Evolutionary conservation across 2,888 invertebrate genomes (phyloP), one percentile per base, ranked within the genome.

Genomic region (Epinotia brunnichana): DNA sequence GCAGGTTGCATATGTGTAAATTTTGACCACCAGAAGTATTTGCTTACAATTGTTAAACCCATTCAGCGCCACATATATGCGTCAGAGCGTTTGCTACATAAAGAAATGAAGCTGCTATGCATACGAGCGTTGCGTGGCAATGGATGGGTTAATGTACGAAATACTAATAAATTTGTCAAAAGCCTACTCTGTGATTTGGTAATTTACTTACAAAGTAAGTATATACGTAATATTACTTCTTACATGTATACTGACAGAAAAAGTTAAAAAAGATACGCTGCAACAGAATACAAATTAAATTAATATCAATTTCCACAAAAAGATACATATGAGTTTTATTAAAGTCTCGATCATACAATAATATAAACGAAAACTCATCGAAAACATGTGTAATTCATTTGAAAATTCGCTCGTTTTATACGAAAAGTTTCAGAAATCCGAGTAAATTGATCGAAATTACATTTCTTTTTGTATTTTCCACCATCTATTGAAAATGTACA

Each of bases 331-430:
- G 11, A 17, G 53, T 63, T 51, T n/a, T n/a, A n/a, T n/a, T 29
- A 35, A 35, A 35, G 51, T 51, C 35, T 64, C 35, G 29, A 64
- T 64, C 13, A 19, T 21, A 54, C 35, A 63, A 35, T 17, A 51
- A 15, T 66, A n/a, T 4, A 66, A 66, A 66, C 66, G 54, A 66
- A 66, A 66, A 66, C 39, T 56, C 54, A n/a, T 66, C 39, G 11
- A 66, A 66, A 66, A 66, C 56, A 19, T 2, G 39, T 64, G 64
- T 64, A 54, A 63, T 15, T 19, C n/a, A 24, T 54, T 39, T 35
- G 15, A 54, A 64, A 64, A 64, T 9, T 21, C 39, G 13, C 13
- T 48, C 9, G 1, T 21, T n/a, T 41, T 5, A 35, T 15, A 21
- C 39, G 15, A n/a, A 56, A 56, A 41, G n/a, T n/a, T 41, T 66